Evolutionary conservation across 2,797 vertebrate species (phyloP).

Genomic region (Acrossocheilus wenchowensis): DNA sequence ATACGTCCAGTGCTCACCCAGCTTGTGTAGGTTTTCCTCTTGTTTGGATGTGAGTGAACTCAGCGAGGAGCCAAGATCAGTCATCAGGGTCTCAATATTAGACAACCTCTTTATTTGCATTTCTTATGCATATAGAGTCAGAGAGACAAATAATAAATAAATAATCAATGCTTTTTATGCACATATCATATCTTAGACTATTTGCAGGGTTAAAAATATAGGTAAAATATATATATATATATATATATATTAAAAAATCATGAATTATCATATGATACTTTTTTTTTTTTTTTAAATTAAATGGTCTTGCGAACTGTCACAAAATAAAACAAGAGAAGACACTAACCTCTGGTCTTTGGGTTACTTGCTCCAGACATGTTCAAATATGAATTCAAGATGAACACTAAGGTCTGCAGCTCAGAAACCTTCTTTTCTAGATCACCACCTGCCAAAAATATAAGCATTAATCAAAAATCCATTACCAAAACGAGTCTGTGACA

Average conservation of each 20-base stretch:
- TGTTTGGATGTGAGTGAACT: slow-evolving; percentile 2
- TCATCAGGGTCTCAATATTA: slow-evolving; percentile 11
- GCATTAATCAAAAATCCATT: neutral
- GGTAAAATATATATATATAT: no score
- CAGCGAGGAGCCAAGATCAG: neutral
- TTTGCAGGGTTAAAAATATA: neutral
- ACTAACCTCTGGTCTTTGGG: neutral
- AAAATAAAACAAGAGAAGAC: neutral
- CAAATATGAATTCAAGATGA: slow-evolving; percentile 6
- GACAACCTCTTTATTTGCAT: slow-evolving; percentile 17
- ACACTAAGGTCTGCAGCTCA: slow-evolving; percentile 20
- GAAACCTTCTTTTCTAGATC: neutral
- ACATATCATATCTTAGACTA: neutral
- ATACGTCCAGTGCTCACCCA: neutral
- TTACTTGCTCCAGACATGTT: neutral
- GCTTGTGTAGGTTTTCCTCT: neutral
- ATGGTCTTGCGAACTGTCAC: neutral
- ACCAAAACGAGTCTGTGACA: neutral
- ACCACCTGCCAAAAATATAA: neutral
- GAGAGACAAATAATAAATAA: neutral
- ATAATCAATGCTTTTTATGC: neutral
- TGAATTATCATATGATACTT: no score
- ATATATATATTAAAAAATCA: neutral
- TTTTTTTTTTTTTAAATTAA: neutral
- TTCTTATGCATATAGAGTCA: neutral